Conservation (phyloP, 2,113 vertebrate genomes). For the Brachionichthys hirsutus region DNA sequence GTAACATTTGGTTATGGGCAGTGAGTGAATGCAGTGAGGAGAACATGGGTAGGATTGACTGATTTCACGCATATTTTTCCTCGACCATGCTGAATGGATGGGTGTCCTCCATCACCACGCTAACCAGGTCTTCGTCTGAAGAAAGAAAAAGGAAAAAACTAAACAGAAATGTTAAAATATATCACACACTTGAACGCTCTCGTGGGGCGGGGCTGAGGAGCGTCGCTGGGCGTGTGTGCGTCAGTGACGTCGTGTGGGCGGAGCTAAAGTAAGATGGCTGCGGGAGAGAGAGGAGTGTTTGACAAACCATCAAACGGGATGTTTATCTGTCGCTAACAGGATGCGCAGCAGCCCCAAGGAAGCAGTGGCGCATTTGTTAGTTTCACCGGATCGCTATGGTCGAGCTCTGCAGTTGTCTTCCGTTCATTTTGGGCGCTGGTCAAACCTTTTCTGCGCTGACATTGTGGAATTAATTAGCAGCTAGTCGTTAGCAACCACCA, state of each 20-base stretch:
- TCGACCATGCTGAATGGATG: too few species aligned
- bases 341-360: constrained; percentile 34
- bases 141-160: too few species aligned
- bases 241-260: constrained; percentile 60
- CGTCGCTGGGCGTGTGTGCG: constrained; percentile 62
- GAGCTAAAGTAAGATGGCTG: constrained; percentile 78
- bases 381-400: constrained; percentile 1
- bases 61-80: too few species aligned
- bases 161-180: too few species aligned
- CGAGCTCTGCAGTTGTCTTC: not conserved
- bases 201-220: too few species aligned
- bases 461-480: constrained; percentile 61
- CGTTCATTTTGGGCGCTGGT: not conserved
- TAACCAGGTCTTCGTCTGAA: too few species aligned
- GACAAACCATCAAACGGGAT: constrained; percentile 56
- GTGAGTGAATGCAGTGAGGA: too few species aligned
- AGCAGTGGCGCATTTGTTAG: constrained; percentile 28
- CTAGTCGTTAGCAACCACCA: constrained; percentile 51
- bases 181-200: too few species aligned
- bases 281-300: constrained; percentile 55
- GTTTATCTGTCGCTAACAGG: constrained; percentile 58
- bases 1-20: too few species aligned
- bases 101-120: too few species aligned
- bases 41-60: too few species aligned
- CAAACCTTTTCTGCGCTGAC: constrained; percentile 46